Percentiles rank a stretch among this genome's conserved stretches.
Conservation (phyloP, 2,888 invertebrate species). For the Phasia obesa region DNA sequence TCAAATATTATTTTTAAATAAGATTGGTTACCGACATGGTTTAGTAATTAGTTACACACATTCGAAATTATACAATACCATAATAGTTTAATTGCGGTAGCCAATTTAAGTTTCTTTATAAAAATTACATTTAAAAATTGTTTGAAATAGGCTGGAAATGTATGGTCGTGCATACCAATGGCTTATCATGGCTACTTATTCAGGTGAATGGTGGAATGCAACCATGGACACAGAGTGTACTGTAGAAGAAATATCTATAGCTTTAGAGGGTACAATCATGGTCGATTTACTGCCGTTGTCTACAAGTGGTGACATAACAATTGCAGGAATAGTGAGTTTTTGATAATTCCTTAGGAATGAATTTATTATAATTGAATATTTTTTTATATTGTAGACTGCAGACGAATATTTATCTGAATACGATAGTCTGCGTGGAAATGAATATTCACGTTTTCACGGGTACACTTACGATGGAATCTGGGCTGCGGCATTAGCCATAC, state of each 20-base stretch:
- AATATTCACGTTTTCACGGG: slow-evolving; percentile 97
- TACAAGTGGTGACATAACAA: slow-evolving; percentile 92
- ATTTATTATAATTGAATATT: not conserved
- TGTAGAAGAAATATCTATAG: slow-evolving; percentile 88
- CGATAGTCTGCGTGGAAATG: slow-evolving; percentile 89
- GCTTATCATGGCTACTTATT: slow-evolving; percentile 95
- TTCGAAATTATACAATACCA: not conserved
- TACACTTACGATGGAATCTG: slow-evolving; percentile 99
- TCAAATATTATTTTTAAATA: not conserved
- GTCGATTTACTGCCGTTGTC: slow-evolving; percentile 94
- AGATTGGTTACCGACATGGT: not conserved
- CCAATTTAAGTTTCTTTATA: not conserved
- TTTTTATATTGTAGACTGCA: slow-evolving; percentile 87
- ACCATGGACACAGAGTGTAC: slow-evolving; percentile 86
- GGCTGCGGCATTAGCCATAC: slow-evolving; percentile 97
- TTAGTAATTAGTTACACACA: not conserved
- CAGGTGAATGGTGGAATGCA: slow-evolving; percentile 88
- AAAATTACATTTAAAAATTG: not conserved
- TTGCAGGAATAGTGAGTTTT: slow-evolving; percentile 92
- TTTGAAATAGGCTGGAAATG: slow-evolving; percentile 87
- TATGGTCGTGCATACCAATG: slow-evolving; percentile 96
- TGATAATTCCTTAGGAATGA: not conserved
- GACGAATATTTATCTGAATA: slow-evolving; percentile 94
- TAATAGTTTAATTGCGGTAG: not conserved
- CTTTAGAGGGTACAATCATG: slow-evolving; percentile 93